Evolutionary conservation across 2,797 vertebrate species (phyloP), one percentile per base, ranked within the genome.

Genomic region (Clarias fuscus): DNA sequence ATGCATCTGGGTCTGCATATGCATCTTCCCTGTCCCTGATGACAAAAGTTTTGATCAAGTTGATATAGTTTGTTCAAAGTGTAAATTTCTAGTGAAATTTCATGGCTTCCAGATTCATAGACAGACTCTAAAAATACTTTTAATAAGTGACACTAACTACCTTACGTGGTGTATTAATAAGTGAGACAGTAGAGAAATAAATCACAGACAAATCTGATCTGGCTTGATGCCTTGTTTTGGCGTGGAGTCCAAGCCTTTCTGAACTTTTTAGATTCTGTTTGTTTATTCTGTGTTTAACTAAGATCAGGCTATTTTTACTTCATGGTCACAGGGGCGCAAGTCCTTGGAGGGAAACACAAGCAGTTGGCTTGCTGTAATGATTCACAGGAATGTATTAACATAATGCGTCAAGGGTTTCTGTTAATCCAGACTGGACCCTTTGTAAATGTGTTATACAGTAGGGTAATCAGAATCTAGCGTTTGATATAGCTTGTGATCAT

Each of bases 41-140:
- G 17, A 87, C 40, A 71, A 82, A 58, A 0, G 40, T 71, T 88
- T 90, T 89, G 82, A 87, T 88, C 86, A 80, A 84, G 56, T 61
- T 65, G n/a, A 71, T 33, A 56, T 37, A 59, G 84, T 93, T 94
- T 93, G 92, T 93, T 93, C 89, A 33, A 61, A 59, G 67, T 20
- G 40, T 64, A 71, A 33, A 56, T 73, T 22, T 61, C 59, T 59
- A 58, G 13, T 80, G 33, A 64, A 37, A 14, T n/a, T 37, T 40
- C 22, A 80, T n/a, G 56, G 56, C 76, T 78, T 61, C 48, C 48
- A 53, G 48, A 53, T 13, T 53, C 48, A 53, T 53, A 13, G 48
- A 53, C 48, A 53, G 11, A 53, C 48, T 43, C 7, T 43, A 59
- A 22, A 20, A 2, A 20, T 18, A 33, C 27, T 18, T 43, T 77